A percentile compares a stretch with the other conserved stretches of the same genome.
phyloP scores from a whole-genome alignment of 2,113 vertebrate genomes.

The Callaeas wilsoni region DNA sequence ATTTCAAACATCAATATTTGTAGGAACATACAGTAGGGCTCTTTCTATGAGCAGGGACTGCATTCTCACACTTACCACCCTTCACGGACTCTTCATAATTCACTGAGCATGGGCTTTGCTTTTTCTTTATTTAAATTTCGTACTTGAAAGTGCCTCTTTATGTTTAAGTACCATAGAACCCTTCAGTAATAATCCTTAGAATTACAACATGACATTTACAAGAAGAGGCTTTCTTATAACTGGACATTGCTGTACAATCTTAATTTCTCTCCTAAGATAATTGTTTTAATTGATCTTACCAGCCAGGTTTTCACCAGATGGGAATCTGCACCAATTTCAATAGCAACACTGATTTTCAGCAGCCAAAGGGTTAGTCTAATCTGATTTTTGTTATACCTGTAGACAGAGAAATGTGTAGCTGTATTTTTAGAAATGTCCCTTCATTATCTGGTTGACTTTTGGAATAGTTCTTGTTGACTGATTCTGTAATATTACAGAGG shows the following conservation, averaged over 20 bases:
- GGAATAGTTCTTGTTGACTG: background rate
- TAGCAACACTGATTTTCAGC: background rate
- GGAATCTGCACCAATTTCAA: background rate
- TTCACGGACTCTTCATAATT: slow-evolving; percentile 44
- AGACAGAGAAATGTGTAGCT: background rate
- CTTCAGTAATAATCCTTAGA: background rate
- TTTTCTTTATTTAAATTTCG: slow-evolving; percentile 22
- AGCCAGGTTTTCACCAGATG: background rate
- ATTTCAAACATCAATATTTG: slow-evolving; percentile 69
- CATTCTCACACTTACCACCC: slow-evolving; percentile 41
- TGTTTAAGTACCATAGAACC: background rate
- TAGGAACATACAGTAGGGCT: slow-evolving; percentile 53
- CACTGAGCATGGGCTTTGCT: slow-evolving; percentile 7
- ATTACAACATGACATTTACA: background rate
- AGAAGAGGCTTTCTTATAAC: background rate
- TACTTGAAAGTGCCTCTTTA: slow-evolving; percentile 9
- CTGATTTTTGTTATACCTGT: background rate
- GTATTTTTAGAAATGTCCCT: background rate
- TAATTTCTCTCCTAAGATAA: background rate
- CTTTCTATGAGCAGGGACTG: slow-evolving; percentile 39
- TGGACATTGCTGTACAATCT: background rate
- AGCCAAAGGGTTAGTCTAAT: background rate
- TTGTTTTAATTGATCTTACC: background rate
- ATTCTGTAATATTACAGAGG: background rate
- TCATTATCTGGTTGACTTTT: background rate